Evolutionary conservation across 2,888 invertebrate genomes (phyloP).

Genomic region (Phoenoteleia sp.): DNA sequence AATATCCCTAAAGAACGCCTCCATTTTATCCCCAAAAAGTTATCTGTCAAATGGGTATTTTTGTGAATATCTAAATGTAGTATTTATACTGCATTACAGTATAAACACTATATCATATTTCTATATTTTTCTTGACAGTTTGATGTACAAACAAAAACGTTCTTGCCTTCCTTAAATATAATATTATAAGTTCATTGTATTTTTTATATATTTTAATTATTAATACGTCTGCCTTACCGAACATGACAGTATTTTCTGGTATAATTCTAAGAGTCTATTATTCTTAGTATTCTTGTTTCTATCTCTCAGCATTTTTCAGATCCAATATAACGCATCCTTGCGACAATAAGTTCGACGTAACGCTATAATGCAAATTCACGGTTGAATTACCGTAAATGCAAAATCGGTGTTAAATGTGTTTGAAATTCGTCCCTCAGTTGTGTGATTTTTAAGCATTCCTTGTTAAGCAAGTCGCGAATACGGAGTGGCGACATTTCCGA

Average conservation of each 20-base stretch:
- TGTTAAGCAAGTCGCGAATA: slow-evolving; percentile 46
- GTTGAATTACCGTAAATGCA: slow-evolving; percentile 18
- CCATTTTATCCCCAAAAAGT: too few species aligned
- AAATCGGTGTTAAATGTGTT: slow-evolving; percentile 29
- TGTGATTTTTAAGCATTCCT: slow-evolving; percentile 35
- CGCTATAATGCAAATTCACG: slow-evolving; percentile 33
- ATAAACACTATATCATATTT: too few species aligned
- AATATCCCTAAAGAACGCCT: too few species aligned
- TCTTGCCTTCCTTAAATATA: too few species aligned
- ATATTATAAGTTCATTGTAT: too few species aligned
- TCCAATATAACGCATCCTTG: neutral
- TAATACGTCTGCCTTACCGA: neutral
- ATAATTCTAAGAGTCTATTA: neutral
- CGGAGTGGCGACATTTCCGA: slow-evolving; percentile 34
- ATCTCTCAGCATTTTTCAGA: neutral
- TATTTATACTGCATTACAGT: too few species aligned
- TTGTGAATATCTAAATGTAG: too few species aligned
- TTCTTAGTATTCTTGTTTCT: neutral
- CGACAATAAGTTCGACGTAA: slow-evolving; percentile 21
- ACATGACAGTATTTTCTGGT: neutral
- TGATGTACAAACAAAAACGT: too few species aligned
- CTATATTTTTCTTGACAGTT: too few species aligned
- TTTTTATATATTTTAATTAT: too few species aligned
- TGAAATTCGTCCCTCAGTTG: slow-evolving; percentile 17
- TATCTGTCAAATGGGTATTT: too few species aligned